Conservation (phyloP, 2,797 vertebrate genomes). For the Aulostomus chinensis region DNA sequence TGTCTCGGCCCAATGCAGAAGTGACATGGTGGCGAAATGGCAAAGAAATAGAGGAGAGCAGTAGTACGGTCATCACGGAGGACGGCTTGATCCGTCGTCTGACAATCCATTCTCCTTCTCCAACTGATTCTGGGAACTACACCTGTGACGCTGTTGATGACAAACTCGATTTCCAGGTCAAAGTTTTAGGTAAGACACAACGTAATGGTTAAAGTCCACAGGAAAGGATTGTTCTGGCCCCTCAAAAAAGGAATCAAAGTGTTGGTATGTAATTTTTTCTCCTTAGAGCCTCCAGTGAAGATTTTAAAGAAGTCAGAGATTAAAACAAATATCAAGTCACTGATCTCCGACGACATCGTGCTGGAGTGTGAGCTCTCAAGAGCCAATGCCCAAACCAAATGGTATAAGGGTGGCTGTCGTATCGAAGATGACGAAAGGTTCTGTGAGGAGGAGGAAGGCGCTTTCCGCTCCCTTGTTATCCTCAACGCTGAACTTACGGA, state of each 20-base stretch:
- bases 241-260: not conserved
- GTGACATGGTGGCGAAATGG: conserved; percentile 87
- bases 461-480: conserved; percentile 84
- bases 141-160: conserved; percentile 78
- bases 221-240: too few species aligned
- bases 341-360: conserved; percentile 84
- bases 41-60: conserved; percentile 74
- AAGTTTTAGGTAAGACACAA: conserved; percentile 82
- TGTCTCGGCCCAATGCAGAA: conserved; percentile 77
- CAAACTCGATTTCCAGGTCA: conserved; percentile 83
- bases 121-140: conserved; percentile 87
- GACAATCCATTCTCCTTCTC: conserved; percentile 74
- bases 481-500: conserved; percentile 82
- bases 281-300: conserved; percentile 80
- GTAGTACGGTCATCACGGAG: conserved; percentile 76
- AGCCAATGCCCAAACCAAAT: conserved; percentile 79
- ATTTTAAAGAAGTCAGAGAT: conserved; percentile 82
- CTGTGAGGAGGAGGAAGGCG: conserved; percentile 88
- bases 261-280: conserved; percentile 10
- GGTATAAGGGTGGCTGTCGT: conserved; percentile 90
- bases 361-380: conserved; percentile 89
- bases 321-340: conserved; percentile 62
- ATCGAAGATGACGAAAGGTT: conserved; percentile 84
- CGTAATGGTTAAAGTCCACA: too few species aligned
- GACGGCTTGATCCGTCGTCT: conserved; percentile 81